These are phyloP conservation scores for Orthonevra nobilis DNA, from an alignment of 2,888 invertebrate genomes.

Conservation along the genomic window DNA sequence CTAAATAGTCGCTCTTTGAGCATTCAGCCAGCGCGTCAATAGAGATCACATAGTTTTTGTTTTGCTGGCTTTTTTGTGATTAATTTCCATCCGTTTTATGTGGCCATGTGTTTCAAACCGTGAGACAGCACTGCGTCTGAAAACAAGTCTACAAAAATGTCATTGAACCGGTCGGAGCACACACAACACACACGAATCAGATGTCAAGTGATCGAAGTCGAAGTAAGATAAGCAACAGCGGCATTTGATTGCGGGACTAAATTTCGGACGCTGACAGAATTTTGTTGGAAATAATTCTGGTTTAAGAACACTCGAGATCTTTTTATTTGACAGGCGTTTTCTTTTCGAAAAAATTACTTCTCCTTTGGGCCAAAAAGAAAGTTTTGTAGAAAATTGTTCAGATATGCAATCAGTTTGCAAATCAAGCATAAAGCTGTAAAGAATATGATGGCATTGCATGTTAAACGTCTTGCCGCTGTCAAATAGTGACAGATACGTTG, in stretches of 20 bases:
- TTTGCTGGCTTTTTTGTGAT: constrained; percentile 8
- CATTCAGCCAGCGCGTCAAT: constrained; percentile 29
- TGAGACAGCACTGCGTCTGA: constrained; percentile 11
- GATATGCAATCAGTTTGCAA: constrained; percentile 21
- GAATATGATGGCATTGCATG: constrained; percentile 7
- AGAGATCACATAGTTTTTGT: neutral
- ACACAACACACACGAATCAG: constrained; percentile 26
- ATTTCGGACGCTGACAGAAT: constrained; percentile 6
- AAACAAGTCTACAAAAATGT: constrained; percentile 42
- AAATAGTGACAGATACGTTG: neutral
- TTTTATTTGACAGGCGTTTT: neutral
- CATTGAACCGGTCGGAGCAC: constrained; percentile 46
- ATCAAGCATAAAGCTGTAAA: constrained; percentile 8
- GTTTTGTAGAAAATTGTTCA: constrained; percentile 7
- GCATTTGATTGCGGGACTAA: neutral
- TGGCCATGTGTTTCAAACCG: constrained; percentile 15
- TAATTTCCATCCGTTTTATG: constrained; percentile 19
- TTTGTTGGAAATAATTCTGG: neutral
- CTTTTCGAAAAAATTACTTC: neutral
- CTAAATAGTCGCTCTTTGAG: constrained; percentile 28
- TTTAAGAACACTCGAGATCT: constrained; percentile 15
- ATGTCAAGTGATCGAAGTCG: constrained; percentile 23
- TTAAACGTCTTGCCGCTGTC: constrained; percentile 11
- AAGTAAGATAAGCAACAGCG: neutral
- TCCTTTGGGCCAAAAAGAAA: constrained; percentile 31